phyloP scores from a whole-genome alignment of 1,140 invertebrate genomes.

The Dysdera silvatica region DNA sequence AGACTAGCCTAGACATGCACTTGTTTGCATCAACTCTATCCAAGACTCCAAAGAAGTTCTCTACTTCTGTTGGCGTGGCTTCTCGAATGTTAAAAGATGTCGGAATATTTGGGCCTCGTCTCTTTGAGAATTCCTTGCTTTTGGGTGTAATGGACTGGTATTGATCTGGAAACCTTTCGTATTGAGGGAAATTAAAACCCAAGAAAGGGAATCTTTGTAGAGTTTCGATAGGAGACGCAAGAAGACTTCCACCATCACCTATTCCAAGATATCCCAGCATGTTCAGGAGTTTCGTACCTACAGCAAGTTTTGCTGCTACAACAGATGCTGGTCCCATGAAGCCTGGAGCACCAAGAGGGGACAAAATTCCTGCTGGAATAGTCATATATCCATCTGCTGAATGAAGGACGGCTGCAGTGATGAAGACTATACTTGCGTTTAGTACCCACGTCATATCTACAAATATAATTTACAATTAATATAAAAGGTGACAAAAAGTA shows the following conservation, averaged over 20 bases:
- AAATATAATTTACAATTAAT: no score
- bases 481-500: no score
- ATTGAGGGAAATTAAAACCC: no score
- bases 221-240: not conserved
- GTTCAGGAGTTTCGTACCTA: slow-evolving; percentile 9
- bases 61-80: slow-evolving; percentile 15
- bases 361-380: slow-evolving; percentile 2
- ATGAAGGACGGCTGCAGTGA: no score
- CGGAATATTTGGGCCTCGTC: slow-evolving; percentile 19
- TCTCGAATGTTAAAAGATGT: slow-evolving; percentile 15
- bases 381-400: not conserved
- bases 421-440: no score
- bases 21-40: slow-evolving; percentile 24
- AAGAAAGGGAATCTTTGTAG: no score
- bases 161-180: no score
- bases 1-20: slow-evolving; percentile 19
- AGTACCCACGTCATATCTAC: no score
- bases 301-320: slow-evolving; percentile 10
- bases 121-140: slow-evolving; percentile 14
- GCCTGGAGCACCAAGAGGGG: slow-evolving; percentile 11
- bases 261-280: not conserved
- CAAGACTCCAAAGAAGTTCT: slow-evolving; percentile 26
- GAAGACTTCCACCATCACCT: not conserved
- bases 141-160: not conserved
- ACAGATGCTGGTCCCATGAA: not conserved